Evolutionary conservation across 2,888 invertebrate genomes (phyloP).

Genomic region (Tanytarsus gracilentus): DNA sequence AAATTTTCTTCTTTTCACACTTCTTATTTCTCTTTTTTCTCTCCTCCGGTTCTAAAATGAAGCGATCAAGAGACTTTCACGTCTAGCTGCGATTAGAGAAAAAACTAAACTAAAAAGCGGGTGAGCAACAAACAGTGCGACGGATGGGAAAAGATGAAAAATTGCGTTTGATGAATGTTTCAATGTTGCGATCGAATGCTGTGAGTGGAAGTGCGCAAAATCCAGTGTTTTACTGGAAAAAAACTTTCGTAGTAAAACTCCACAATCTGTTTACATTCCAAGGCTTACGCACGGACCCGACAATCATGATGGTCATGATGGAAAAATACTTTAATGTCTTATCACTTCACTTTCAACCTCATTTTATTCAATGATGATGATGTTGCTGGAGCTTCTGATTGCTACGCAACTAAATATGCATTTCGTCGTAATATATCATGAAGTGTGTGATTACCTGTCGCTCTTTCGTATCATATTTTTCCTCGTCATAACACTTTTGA

Average conservation of each 20-base stretch:
- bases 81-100: constrained; percentile 3
- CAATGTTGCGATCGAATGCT: background rate
- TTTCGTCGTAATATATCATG: no score
- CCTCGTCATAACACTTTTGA: no score
- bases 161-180: constrained; percentile 1
- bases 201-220: background rate
- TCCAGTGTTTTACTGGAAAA: background rate
- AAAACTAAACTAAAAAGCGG: constrained; percentile 6
- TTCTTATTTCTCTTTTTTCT: background rate
- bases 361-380: no score
- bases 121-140: background rate
- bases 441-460: no score
- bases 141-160: background rate
- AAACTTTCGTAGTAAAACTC: background rate
- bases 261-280: constrained; percentile 9
- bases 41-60: background rate
- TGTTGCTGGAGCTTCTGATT: no score
- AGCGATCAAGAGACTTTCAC: constrained; percentile 2
- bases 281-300: background rate
- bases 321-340: no score
- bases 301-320: constrained; percentile 1
- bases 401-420: no score
- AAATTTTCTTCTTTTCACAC: background rate
- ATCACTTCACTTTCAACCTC: no score
- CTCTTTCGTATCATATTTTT: no score